phyloP scores from a whole-genome alignment of 2,888 invertebrate species.

The Serrognathus titanus region DNA sequence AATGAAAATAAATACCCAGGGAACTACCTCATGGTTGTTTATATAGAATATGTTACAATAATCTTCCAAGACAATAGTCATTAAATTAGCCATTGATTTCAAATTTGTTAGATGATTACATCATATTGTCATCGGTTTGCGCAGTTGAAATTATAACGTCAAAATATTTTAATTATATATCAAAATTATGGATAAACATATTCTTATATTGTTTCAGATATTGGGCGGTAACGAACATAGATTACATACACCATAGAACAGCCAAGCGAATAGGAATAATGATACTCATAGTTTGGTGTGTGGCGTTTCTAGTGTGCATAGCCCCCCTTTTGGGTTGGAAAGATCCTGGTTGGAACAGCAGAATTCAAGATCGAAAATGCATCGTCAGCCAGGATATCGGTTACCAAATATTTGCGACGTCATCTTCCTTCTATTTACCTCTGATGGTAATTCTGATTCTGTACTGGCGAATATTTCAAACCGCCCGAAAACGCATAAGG shows the following conservation, averaged over 20 bases:
- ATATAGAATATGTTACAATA: too few species aligned
- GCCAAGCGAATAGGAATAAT: constrained; percentile 73
- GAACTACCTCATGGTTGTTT: too few species aligned
- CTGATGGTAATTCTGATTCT: constrained; percentile 81
- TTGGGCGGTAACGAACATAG: constrained; percentile 89
- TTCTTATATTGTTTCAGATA: constrained; percentile 55
- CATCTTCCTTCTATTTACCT: constrained; percentile 88
- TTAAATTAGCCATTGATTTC: too few species aligned
- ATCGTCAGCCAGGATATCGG: constrained; percentile 82
- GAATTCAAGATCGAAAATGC: constrained; percentile 65
- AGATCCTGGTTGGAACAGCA: constrained; percentile 57
- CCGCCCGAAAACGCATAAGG: constrained; percentile 80
- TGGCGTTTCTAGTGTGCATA: constrained; percentile 79
- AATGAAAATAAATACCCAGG: too few species aligned
- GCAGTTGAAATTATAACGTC: too few species aligned
- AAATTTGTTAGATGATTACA: too few species aligned
- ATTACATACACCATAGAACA: constrained; percentile 82
- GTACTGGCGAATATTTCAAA: constrained; percentile 88
- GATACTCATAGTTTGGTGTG: constrained; percentile 81
- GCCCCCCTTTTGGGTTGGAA: constrained; percentile 88
- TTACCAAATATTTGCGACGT: constrained; percentile 85
- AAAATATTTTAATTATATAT: too few species aligned
- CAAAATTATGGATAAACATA: too few species aligned
- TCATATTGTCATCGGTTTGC: too few species aligned
- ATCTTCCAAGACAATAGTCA: too few species aligned